phyloP scores from a whole-genome alignment of 2,113 vertebrate genomes.

The Haliaeetus leucogaster region DNA sequence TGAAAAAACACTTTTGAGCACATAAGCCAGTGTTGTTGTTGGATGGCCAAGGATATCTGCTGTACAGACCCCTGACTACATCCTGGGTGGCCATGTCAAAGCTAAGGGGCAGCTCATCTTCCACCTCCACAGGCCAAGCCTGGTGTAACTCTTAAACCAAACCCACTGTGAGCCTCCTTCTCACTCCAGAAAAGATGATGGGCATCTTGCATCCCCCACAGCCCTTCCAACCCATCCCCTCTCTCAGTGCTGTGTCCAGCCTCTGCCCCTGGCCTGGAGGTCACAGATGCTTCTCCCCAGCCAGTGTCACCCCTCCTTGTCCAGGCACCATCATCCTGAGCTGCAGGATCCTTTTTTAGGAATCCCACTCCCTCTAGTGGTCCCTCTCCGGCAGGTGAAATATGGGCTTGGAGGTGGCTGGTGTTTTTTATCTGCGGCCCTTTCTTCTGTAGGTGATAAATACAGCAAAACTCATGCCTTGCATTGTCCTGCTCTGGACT shows the following conservation, averaged over 20 bases:
- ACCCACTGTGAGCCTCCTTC: not conserved
- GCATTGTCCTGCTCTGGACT: not conserved
- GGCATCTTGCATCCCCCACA: not conserved
- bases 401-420: not conserved
- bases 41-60: not conserved
- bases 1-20: not conserved
- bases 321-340: not conserved
- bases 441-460: not conserved
- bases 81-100: not conserved
- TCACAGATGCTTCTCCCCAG: not conserved
- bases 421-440: not conserved
- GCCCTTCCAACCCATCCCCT: not conserved
- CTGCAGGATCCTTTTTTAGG: not conserved
- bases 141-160: not conserved
- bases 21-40: not conserved
- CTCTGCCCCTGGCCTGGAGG: not conserved
- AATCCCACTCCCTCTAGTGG: conserved; percentile 50
- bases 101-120: not conserved
- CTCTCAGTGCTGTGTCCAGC: not conserved
- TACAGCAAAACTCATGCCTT: not conserved
- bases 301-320: not conserved
- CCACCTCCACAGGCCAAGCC: not conserved
- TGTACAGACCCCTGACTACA: not conserved
- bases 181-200: fast-evolving
- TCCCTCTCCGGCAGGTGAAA: not conserved